Evolutionary conservation across 2,797 vertebrate species (phyloP).

Genomic region (Rhinophrynus dorsalis): DNA sequence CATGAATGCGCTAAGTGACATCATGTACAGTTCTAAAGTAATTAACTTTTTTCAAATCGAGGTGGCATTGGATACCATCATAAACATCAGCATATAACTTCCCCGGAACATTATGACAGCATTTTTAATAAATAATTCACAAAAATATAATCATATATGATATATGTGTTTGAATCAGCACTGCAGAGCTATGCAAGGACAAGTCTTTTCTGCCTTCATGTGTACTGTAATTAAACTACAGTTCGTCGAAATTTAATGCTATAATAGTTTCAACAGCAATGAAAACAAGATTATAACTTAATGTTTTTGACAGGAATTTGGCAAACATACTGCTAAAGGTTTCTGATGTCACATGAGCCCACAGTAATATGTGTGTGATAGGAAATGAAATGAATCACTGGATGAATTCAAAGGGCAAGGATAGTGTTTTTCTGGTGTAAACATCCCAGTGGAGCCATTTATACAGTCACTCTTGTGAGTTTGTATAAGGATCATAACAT

Average conservation of each 20-base stretch:
- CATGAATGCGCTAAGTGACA: constrained; percentile 8
- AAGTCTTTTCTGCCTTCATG: constrained; percentile 50
- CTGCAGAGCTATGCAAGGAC: constrained; percentile 16
- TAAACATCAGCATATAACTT: neutral
- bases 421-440: constrained; percentile 28
- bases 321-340: neutral
- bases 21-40: constrained; percentile 9
- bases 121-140: neutral
- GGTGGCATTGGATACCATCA: constrained; percentile 1
- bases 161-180: constrained; percentile 4
- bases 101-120: neutral
- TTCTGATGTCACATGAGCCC: constrained; percentile 11
- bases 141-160: neutral
- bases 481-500: constrained; percentile 15
- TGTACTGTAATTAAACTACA: neutral
- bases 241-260: neutral
- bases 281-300: neutral
- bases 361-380: constrained; percentile 7
- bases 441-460: neutral
- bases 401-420: constrained; percentile 18
- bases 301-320: constrained; percentile 4
- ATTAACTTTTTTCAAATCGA: constrained; percentile 11
- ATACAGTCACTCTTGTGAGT: neutral
- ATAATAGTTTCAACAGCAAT: constrained; percentile 17
- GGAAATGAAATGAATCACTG: constrained; percentile 45